These are phyloP conservation scores for Cactoblastis cactorum DNA, from an alignment of 2,888 invertebrate genomes.

Conservation along the genomic window DNA sequence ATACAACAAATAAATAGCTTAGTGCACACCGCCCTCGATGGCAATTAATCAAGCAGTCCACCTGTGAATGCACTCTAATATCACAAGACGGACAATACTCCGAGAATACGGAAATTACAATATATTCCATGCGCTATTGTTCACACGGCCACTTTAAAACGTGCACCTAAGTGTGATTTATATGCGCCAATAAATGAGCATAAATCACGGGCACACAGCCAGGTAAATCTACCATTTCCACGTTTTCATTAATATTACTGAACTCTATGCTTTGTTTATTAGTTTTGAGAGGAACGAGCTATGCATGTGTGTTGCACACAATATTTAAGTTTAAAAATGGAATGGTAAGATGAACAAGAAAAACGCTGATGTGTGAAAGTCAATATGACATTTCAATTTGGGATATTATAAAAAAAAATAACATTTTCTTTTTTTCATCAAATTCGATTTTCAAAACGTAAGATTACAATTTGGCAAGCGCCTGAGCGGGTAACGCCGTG, in stretches of 20 bases:
- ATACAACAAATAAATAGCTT: constrained; percentile 36
- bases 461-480: constrained; percentile 15
- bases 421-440: constrained; percentile 1
- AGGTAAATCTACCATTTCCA: constrained; percentile 11
- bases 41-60: constrained; percentile 65
- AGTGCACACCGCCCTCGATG: constrained; percentile 46
- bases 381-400: too few species aligned
- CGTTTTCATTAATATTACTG: constrained; percentile 21
- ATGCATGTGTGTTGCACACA: too few species aligned
- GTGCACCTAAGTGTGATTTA: constrained; percentile 10
- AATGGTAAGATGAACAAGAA: too few species aligned
- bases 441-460: constrained; percentile 13
- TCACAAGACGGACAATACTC: constrained; percentile 35
- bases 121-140: constrained; percentile 12
- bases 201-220: constrained; percentile 8
- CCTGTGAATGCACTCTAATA: constrained; percentile 59
- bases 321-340: too few species aligned
- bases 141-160: not conserved
- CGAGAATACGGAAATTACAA: constrained; percentile 33
- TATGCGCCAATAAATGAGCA: constrained; percentile 13
- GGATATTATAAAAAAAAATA: too few species aligned
- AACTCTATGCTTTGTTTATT: not conserved
- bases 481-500: constrained; percentile 28
- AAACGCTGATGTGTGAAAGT: too few species aligned
- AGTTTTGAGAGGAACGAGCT: not conserved